A percentile compares a stretch with the other conserved stretches of the same genome.
Evolutionary conservation across 23 tunicate species (phyloP).

Genomic region (Ciona savignyi): DNA sequence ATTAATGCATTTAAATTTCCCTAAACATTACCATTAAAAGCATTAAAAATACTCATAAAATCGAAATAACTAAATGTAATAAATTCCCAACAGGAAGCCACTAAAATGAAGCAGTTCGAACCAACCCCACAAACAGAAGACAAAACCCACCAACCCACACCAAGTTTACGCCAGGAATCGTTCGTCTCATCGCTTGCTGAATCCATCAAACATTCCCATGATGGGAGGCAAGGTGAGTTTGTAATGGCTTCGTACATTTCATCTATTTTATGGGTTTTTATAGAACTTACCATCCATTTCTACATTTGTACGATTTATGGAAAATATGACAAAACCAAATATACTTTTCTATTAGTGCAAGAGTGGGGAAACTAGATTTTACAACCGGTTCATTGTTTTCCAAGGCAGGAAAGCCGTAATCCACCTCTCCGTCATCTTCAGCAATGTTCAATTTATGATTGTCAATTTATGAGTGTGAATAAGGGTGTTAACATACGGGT

Average conservation of each 20-base stretch:
- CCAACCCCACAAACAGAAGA: not conserved
- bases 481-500: no score
- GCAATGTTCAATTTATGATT: no score
- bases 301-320: no score
- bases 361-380: slow-evolving; percentile 59
- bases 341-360: slow-evolving; percentile 69
- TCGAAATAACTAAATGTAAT: no score
- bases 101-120: not conserved
- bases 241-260: not conserved
- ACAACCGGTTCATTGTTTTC: slow-evolving; percentile 52
- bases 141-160: not conserved
- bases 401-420: slow-evolving; percentile 58
- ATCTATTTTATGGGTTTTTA: no score
- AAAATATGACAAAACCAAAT: no score
- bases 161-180: slow-evolving; percentile 4
- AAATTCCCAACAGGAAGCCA: not conserved
- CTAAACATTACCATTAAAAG: no score
- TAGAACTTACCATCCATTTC: no score
- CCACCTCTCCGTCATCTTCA: slow-evolving; percentile 87
- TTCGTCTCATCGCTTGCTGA: slow-evolving; percentile 50
- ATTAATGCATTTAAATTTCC: no score
- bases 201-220: slow-evolving; percentile 31
- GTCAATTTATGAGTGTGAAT: no score
- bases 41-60: no score
- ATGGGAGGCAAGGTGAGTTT: slow-evolving; percentile 33